Evolutionary conservation across 2,113 vertebrate species (phyloP).

Genomic region (Chloebia gouldiae): DNA sequence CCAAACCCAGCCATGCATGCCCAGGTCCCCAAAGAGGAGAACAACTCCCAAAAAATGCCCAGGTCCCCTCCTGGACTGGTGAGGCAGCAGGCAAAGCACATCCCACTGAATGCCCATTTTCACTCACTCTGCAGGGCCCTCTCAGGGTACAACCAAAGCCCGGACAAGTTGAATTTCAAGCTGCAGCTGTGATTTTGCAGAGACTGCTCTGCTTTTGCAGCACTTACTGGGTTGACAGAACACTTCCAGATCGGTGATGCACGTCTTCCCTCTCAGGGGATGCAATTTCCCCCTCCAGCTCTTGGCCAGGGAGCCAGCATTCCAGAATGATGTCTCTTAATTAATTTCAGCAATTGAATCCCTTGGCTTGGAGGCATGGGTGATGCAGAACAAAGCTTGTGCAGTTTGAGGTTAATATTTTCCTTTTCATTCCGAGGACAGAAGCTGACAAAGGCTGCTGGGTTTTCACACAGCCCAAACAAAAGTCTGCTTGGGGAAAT

Average conservation of each 20-base stretch:
- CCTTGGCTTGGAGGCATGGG: conserved; percentile 7
- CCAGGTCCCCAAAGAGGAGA: background rate
- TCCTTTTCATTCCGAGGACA: background rate
- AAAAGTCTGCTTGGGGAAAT: background rate
- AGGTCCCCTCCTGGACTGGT: background rate
- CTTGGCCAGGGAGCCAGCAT: conserved; percentile 58
- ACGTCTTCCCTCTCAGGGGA: background rate
- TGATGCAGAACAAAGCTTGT: conserved; percentile 7
- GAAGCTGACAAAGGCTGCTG: background rate
- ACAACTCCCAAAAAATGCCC: background rate
- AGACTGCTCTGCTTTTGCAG: background rate
- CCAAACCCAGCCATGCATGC: background rate
- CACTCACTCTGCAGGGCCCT: background rate
- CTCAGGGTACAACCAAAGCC: background rate
- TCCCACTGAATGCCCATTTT: background rate
- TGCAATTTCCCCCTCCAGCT: conserved; percentile 56
- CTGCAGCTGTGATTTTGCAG: background rate
- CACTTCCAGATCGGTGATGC: background rate
- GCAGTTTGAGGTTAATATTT: conserved; percentile 24
- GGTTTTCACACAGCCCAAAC: background rate
- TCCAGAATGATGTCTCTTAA: conserved; percentile 67
- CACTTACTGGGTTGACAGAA: background rate
- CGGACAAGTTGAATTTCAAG: background rate
- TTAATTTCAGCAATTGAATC: conserved; percentile 63
- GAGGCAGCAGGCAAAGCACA: background rate